A percentile compares a stretch with the other conserved stretches of the same genome.
Conservation (phyloP, 2,888 invertebrate species). For the Melipona bicolor region DNA sequence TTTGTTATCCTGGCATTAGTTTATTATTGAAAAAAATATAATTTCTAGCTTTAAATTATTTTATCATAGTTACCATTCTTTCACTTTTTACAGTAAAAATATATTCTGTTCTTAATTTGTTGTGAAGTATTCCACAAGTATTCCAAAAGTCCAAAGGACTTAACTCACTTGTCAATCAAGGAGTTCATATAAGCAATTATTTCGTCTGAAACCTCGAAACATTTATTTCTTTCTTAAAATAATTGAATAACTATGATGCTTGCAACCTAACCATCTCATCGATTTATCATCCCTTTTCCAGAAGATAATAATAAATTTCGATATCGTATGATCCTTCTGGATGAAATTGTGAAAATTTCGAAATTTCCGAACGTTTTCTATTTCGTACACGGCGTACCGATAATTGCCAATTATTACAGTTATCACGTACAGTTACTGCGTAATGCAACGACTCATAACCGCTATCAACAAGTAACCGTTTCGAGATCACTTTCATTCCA, state of each 20-base stretch:
- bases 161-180: too few relatives aligned
- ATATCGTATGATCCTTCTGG: not conserved
- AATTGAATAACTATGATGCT: not conserved
- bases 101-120: too few relatives aligned
- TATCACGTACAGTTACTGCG: not conserved
- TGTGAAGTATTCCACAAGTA: too few relatives aligned
- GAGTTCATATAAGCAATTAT: slow-evolving; percentile 3
- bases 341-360: not conserved
- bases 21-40: too few relatives aligned
- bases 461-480: not conserved
- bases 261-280: not conserved
- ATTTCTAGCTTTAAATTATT: too few relatives aligned
- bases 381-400: not conserved
- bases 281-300: not conserved
- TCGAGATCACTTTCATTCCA: not conserved
- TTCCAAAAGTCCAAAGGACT: too few relatives aligned
- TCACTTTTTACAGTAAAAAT: too few relatives aligned
- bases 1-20: too few relatives aligned
- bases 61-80: too few relatives aligned
- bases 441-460: not conserved
- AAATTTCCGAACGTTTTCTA: not conserved
- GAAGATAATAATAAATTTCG: not conserved
- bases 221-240: not conserved
- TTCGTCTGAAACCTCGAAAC: not conserved
- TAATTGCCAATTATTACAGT: slow-evolving; percentile 5